A percentile compares a stretch with the other conserved stretches of the same genome.
Evolutionary conservation across 1,140 invertebrate species (phyloP).

Genomic region (Campoletis sonorensis): DNA sequence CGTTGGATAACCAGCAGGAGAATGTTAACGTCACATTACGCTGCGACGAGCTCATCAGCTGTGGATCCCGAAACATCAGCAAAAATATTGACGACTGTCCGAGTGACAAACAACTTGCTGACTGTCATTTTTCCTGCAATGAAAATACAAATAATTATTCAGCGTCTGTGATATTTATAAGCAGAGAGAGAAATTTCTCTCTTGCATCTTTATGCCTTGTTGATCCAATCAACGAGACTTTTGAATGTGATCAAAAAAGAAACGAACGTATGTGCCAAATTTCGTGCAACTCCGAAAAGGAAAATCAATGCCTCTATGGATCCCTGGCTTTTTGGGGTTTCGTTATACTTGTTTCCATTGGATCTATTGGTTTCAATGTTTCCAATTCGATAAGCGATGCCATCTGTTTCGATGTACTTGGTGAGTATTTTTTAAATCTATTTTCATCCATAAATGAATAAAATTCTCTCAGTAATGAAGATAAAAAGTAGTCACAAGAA

Average conservation of each 20-base stretch:
- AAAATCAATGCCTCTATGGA: conserved; percentile 74
- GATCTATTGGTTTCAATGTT: conserved; percentile 86
- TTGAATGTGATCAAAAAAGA: conserved; percentile 31
- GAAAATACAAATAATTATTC: conserved; percentile 51
- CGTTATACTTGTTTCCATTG: conserved; percentile 82
- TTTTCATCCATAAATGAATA: not conserved
- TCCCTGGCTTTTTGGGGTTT: conserved; percentile 84
- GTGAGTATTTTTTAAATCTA: conserved; percentile 70
- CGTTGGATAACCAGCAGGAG: conserved; percentile 49
- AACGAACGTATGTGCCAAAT: conserved; percentile 52
- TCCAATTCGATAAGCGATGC: conserved; percentile 87
- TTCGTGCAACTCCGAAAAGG: conserved; percentile 55
- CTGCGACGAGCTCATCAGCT: conserved; percentile 27
- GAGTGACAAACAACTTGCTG: not conserved
- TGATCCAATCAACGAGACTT: conserved; percentile 37
- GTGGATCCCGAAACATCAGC: conserved; percentile 20
- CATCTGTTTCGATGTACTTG: conserved; percentile 88
- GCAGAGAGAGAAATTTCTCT: conserved; percentile 56
- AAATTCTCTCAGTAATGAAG: no score
- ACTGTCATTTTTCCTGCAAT: conserved; percentile 62
- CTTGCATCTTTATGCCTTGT: conserved; percentile 60
- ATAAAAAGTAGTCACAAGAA: no score
- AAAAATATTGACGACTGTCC: not conserved
- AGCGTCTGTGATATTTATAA: conserved; percentile 36
- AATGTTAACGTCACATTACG: conserved; percentile 21